Evolutionary conservation across 2,888 invertebrate species (phyloP).

Genomic region (Plusia festucae): DNA sequence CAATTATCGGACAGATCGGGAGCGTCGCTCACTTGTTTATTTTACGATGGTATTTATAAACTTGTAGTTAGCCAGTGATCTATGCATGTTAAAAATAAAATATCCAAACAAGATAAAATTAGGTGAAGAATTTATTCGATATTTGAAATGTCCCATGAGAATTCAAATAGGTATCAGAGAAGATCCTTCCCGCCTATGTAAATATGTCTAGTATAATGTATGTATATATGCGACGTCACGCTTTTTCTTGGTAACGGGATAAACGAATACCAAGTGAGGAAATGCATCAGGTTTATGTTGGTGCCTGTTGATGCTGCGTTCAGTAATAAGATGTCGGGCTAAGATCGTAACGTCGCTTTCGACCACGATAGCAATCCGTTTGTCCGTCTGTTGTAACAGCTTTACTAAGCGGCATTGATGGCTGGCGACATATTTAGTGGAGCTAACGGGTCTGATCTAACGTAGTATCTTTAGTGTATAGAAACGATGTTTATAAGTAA

Average conservation of each 20-base stretch:
- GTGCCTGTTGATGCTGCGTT: slow-evolving; percentile 14
- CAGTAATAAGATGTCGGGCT: slow-evolving; percentile 47
- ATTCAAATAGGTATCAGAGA: slow-evolving; percentile 27
- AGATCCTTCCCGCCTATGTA: slow-evolving; percentile 40
- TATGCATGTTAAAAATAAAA: slow-evolving; percentile 53
- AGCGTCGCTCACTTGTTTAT: slow-evolving; percentile 34
- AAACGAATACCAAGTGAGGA: slow-evolving; percentile 45
- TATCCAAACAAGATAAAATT: slow-evolving; percentile 39
- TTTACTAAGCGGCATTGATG: slow-evolving; percentile 31
- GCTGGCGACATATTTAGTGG: slow-evolving; percentile 12
- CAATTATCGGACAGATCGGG: slow-evolving; percentile 57
- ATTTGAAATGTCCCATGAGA: slow-evolving; percentile 32
- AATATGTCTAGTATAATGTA: slow-evolving; percentile 44
- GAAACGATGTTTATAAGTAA: not conserved
- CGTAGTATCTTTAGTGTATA: not conserved
- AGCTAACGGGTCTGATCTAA: slow-evolving; percentile 9
- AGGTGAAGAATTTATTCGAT: slow-evolving; percentile 47
- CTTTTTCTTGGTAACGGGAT: slow-evolving; percentile 42
- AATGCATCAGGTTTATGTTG: slow-evolving; percentile 38
- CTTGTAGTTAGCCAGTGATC: slow-evolving; percentile 46
- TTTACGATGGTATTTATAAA: slow-evolving; percentile 46
- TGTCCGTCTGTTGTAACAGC: slow-evolving; percentile 38
- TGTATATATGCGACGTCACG: slow-evolving; percentile 54
- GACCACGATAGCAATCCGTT: slow-evolving; percentile 28
- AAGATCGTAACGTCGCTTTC: slow-evolving; percentile 33